Conservation (phyloP, 2,113 vertebrate species). For the Grammomys dolichurus region DNA sequence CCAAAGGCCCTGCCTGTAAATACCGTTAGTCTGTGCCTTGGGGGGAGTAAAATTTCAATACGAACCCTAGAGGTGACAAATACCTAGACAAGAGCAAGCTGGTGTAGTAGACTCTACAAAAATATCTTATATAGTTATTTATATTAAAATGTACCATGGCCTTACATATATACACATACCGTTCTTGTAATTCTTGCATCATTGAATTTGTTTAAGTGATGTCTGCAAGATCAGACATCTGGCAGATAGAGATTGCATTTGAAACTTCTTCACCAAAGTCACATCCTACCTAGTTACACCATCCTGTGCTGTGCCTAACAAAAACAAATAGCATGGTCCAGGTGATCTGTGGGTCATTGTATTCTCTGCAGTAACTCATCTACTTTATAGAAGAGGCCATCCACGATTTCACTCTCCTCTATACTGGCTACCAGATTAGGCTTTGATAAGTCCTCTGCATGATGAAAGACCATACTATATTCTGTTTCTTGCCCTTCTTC, state of each 20-base stretch:
- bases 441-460: neutral
- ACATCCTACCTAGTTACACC: neutral
- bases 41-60: neutral
- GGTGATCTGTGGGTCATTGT: neutral
- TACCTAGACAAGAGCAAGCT: neutral
- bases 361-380: neutral
- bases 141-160: neutral
- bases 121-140: conserved; percentile 27
- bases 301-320: neutral
- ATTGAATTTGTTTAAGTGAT: conserved; percentile 37
- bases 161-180: neutral
- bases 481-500: neutral
- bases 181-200: conserved; percentile 46
- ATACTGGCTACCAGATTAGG: neutral
- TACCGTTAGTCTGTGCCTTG: neutral
- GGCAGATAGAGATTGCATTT: conserved; percentile 10
- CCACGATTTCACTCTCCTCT: neutral
- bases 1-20: neutral
- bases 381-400: neutral
- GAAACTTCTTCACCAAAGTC: conserved; percentile 11
- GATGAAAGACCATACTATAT: neutral
- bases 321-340: neutral
- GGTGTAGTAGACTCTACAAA: neutral
- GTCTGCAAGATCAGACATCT: conserved; percentile 22
- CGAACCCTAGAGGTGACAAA: neutral